Evolutionary conservation across 2,888 invertebrate species (phyloP).

Genomic region (Vandiemenella viatica): DNA sequence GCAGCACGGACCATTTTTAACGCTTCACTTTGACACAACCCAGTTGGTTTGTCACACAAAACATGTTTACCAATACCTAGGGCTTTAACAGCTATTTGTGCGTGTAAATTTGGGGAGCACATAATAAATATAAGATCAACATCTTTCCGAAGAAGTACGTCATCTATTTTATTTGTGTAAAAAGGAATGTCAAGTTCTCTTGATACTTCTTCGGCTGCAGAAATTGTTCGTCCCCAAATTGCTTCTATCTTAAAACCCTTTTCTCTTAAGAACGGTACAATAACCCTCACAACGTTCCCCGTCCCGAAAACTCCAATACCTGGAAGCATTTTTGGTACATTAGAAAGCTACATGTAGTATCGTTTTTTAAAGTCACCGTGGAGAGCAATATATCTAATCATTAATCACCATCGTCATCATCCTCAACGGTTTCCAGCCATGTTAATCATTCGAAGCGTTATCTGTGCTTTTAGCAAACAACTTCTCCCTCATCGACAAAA

Average conservation of each 20-base stretch:
- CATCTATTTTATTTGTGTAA: conserved; percentile 80
- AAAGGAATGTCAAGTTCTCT: conserved; percentile 72
- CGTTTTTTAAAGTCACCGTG: no score
- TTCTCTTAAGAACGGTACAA: conserved; percentile 76
- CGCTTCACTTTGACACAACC: conserved; percentile 74
- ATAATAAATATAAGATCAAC: conserved; percentile 88
- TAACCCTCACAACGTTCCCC: conserved; percentile 67
- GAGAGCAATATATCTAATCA: no score
- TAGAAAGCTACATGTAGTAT: no score
- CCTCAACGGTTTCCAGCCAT: no score
- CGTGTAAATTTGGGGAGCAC: conserved; percentile 84
- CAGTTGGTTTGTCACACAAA: conserved; percentile 87
- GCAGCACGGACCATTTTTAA: conserved; percentile 91
- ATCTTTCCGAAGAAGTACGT: conserved; percentile 80
- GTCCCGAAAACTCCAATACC: conserved; percentile 92
- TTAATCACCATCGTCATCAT: no score
- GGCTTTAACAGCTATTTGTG: conserved; percentile 91
- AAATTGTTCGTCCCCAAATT: conserved; percentile 77
- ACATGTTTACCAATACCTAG: conserved; percentile 95
- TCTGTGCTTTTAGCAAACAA: no score
- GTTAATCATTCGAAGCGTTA: no score
- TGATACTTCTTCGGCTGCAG: conserved; percentile 63
- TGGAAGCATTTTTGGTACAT: conserved; percentile 53
- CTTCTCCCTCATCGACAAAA: no score
- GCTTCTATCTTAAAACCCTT: conserved; percentile 91